Evolutionary conservation across 2,797 vertebrate species (phyloP).

Genomic region (Halcyon smyrnensis): DNA sequence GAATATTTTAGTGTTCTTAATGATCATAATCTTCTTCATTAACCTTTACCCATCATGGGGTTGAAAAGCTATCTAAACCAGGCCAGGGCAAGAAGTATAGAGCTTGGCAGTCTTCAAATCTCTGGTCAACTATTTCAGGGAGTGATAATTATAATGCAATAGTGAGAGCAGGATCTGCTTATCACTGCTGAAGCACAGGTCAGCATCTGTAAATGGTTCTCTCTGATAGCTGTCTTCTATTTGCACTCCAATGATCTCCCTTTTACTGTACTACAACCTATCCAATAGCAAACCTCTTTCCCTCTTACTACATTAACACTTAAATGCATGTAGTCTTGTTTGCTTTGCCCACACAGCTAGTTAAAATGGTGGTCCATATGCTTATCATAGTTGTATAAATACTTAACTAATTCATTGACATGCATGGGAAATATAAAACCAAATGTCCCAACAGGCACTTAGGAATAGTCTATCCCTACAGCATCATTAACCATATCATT

Average conservation of each 20-base stretch:
- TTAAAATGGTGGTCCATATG: neutral
- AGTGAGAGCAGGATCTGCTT: neutral
- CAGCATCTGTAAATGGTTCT: constrained; percentile 18
- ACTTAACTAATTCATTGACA: neutral
- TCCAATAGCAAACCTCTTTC: neutral
- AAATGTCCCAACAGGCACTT: neutral
- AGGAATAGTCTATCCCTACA: neutral
- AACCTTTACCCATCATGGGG: neutral
- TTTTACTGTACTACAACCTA: neutral
- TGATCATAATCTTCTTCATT: neutral
- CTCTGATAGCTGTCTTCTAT: constrained; percentile 25
- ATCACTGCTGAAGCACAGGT: neutral
- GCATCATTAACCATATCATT: neutral
- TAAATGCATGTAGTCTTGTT: neutral
- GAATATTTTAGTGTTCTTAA: neutral
- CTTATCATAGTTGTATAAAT: neutral
- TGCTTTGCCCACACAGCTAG: neutral
- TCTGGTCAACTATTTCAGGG: constrained; percentile 50
- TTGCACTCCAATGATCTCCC: neutral
- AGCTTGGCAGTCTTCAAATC: constrained; percentile 31
- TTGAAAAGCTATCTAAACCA: constrained; percentile 34
- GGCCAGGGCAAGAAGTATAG: constrained; percentile 15
- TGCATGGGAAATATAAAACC: neutral
- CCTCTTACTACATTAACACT: neutral
- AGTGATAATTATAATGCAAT: constrained; percentile 49